phyloP scores from a whole-genome alignment of 2,888 invertebrate genomes.

The Hypomecis atomaria region DNA sequence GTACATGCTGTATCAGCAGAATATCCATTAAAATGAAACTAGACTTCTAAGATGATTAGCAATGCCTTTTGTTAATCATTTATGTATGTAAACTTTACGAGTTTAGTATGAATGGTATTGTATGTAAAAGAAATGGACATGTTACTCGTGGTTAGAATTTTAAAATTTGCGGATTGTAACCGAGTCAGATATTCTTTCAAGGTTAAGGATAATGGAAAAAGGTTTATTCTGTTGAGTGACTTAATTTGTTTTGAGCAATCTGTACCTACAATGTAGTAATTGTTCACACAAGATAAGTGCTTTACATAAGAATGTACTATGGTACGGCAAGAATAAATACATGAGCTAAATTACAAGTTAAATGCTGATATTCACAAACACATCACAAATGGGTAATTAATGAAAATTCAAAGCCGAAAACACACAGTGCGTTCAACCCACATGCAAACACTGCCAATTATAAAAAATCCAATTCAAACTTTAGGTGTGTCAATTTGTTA shows the following conservation, averaged over 20 bases:
- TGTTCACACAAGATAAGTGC: too few relatives aligned
- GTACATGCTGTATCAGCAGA: slow-evolving; percentile 19
- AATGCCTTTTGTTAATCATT: slow-evolving; percentile 26
- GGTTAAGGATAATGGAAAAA: too few relatives aligned
- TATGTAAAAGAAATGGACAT: background rate
- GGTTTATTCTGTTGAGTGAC: too few relatives aligned
- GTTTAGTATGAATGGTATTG: slow-evolving; percentile 7
- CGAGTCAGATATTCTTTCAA: background rate
- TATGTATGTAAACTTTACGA: slow-evolving; percentile 27
- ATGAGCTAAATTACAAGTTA: slow-evolving; percentile 12
- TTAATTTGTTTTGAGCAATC: too few relatives aligned
- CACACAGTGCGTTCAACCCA: slow-evolving; percentile 54
- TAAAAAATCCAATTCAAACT: slow-evolving; percentile 53
- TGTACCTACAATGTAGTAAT: too few relatives aligned
- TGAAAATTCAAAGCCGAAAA: slow-evolving; percentile 17
- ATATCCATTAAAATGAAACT: slow-evolving; percentile 20
- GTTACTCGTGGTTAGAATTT: background rate
- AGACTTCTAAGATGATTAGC: slow-evolving; percentile 19
- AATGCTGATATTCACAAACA: slow-evolving; percentile 3
- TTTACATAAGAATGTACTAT: background rate
- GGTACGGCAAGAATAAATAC: background rate
- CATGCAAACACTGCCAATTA: slow-evolving; percentile 72
- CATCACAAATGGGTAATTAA: slow-evolving; percentile 10
- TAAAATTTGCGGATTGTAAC: background rate
- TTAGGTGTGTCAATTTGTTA: slow-evolving; percentile 47